A percentile compares a stretch with the other conserved stretches of the same genome.
These are phyloP conservation scores for Pseudotriccus pelzelni DNA, from an alignment of 2,797 vertebrate genomes.

Conservation along the genomic window DNA sequence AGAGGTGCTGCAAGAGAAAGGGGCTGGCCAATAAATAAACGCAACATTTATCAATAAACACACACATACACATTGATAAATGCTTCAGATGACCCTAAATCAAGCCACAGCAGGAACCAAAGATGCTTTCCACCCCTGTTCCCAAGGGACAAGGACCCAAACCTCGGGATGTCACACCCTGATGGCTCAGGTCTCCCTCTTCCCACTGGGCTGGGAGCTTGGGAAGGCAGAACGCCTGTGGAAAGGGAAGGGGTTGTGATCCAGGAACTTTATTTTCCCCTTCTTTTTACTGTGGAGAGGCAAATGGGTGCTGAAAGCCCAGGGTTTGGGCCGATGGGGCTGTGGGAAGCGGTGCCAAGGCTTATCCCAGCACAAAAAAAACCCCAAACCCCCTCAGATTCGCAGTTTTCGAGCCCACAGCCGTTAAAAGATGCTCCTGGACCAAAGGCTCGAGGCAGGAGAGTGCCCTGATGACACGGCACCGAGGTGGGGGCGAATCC, in stretches of 20 bases:
- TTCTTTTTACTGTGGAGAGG: rapidly evolving
- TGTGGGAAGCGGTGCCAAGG: not conserved
- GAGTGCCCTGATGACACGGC: not conserved
- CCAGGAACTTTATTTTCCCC: not conserved
- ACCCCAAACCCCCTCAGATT: not conserved
- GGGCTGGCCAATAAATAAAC: not conserved
- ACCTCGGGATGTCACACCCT: rapidly evolving
- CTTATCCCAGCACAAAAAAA: not conserved
- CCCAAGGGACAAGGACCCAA: not conserved
- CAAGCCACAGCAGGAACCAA: not conserved
- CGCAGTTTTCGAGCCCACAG: not conserved
- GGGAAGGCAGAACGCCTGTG: not conserved
- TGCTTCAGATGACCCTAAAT: not conserved
- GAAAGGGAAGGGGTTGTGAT: not conserved
- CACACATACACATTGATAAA: rapidly evolving
- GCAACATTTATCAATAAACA: not conserved
- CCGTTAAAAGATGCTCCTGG: not conserved
- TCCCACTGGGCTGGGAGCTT: not conserved
- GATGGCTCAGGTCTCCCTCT: not conserved
- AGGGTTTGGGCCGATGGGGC: not conserved
- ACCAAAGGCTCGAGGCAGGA: not conserved
- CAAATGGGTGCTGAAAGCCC: not conserved
- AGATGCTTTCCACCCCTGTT: not conserved
- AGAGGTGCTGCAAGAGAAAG: not conserved
- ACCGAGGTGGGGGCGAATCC: not conserved